Evolutionary conservation across 1,140 invertebrate species (phyloP).

Genomic region (Bombus haemorrhoidalis): DNA sequence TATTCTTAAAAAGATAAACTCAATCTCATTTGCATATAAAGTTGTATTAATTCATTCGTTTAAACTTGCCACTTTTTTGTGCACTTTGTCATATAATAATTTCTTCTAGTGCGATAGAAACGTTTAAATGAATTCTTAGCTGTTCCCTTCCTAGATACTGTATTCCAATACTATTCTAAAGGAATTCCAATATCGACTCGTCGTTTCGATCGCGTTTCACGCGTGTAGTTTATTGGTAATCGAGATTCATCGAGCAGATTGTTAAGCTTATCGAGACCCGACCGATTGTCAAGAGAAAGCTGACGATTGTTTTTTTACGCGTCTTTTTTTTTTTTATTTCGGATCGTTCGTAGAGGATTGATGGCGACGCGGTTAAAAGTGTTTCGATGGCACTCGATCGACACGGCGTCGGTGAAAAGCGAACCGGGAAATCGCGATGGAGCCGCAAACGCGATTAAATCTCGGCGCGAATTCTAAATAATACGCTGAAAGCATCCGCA

Average conservation of each 20-base stretch:
- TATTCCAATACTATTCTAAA: too few species aligned
- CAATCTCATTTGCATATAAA: too few species aligned
- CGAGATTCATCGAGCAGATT: neutral
- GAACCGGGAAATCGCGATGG: constrained; percentile 10
- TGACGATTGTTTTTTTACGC: neutral
- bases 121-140: neutral
- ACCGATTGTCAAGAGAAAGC: neutral
- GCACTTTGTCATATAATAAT: too few species aligned
- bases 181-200: neutral
- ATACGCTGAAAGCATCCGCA: neutral
- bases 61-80: too few species aligned
- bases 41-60: too few species aligned
- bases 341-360: neutral
- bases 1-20: too few species aligned
- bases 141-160: too few species aligned
- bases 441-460: constrained; percentile 30
- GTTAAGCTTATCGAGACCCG: neutral
- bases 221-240: neutral
- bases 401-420: constrained; percentile 8
- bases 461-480: constrained; percentile 21
- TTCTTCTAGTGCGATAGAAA: neutral
- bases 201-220: neutral
- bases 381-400: constrained; percentile 27
- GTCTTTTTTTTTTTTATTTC: neutral
- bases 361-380: constrained; percentile 25